Percentiles rank a stretch among this genome's conserved stretches.
Conservation (phyloP, 53 echinoderm and acorn worm genomes). For the Arbacia lixula region DNA sequence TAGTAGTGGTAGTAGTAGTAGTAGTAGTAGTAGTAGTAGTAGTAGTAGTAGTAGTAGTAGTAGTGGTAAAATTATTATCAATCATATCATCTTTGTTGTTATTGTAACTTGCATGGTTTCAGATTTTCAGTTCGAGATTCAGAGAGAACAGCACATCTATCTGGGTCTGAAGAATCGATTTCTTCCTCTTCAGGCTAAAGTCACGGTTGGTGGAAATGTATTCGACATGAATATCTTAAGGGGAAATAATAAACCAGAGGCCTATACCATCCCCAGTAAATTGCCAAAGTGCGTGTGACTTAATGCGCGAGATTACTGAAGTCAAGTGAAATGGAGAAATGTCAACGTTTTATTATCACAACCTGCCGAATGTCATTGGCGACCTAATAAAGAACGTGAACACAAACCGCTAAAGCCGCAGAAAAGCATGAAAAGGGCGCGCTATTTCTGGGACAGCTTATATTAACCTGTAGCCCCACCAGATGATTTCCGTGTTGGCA, state of each 20-base stretch:
- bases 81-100: no score
- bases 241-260: no score
- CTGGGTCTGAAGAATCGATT: no score
- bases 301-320: constrained; percentile 31
- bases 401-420: constrained; percentile 27
- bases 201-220: no score
- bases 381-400: not conserved
- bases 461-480: not conserved
- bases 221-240: no score
- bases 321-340: no score
- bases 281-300: constrained; percentile 16
- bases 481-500: constrained; percentile 9
- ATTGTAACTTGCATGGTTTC: no score
- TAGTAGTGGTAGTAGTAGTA: not conserved
- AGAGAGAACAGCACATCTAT: no score
- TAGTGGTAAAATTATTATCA: no score
- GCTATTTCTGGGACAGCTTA: constrained; percentile 27
- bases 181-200: no score
- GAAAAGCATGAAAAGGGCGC: constrained; percentile 3
- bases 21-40: not conserved
- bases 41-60: not conserved
- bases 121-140: no score
- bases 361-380: constrained; percentile 16
- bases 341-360: not conserved
- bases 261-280: no score